phyloP scores from a whole-genome alignment of 2,797 vertebrate species.

The Apogon hyalosoma region DNA sequence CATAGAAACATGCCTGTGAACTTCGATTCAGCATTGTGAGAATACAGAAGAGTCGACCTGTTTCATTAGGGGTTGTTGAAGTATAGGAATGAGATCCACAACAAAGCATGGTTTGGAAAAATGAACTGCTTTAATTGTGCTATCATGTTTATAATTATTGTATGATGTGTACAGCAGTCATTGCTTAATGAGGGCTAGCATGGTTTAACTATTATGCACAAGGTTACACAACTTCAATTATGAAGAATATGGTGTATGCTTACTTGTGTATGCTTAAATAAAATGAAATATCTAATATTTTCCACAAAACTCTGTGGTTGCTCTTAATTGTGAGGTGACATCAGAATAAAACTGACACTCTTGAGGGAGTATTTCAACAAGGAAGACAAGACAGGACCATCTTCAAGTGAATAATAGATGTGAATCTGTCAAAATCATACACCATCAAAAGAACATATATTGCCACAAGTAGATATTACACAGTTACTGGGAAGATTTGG shows the following conservation, averaged over 20 bases:
- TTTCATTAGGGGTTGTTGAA: conserved; percentile 37
- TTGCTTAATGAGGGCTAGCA: conserved; percentile 80
- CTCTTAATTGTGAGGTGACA: conserved; percentile 10
- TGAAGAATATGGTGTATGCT: conserved; percentile 77
- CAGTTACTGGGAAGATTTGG: conserved; percentile 3
- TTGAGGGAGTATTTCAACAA: background rate
- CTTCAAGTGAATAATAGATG: conserved; percentile 43
- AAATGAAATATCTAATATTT: conserved; percentile 74
- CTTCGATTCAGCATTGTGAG: conserved; percentile 2
- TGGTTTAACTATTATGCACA: conserved; percentile 81
- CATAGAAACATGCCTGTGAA: conserved; percentile 32
- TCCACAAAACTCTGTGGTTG: conserved; percentile 53
- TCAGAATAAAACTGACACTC: background rate
- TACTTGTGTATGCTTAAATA: conserved; percentile 82
- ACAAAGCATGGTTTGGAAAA: conserved; percentile 71
- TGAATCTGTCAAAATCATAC: conserved; percentile 9
- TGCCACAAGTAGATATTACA: background rate
- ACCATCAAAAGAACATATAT: conserved; percentile 4
- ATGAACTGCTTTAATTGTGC: conserved; percentile 69
- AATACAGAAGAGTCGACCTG: conserved; percentile 15
- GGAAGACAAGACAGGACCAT: background rate
- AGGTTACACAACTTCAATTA: conserved; percentile 78
- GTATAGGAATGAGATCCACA: conserved; percentile 42
- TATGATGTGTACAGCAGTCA: conserved; percentile 71
- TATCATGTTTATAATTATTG: conserved; percentile 70